A percentile compares a stretch with the other conserved stretches of the same genome.
phyloP scores from a whole-genome alignment of 2,113 vertebrate genomes.

The Pituophis catenifer region DNA sequence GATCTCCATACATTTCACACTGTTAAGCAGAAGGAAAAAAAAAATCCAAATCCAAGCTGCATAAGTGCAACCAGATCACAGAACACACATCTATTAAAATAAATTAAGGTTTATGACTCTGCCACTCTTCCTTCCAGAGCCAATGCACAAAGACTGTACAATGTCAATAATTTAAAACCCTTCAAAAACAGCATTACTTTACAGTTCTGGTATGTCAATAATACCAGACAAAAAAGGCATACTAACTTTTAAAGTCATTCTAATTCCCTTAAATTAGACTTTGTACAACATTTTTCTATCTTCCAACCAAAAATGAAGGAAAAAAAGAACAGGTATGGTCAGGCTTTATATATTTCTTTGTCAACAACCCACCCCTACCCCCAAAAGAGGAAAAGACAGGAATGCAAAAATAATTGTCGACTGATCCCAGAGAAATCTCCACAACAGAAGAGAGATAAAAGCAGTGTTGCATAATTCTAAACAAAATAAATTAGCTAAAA shows the following conservation, averaged over 20 bases:
- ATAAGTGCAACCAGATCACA: slow-evolving; percentile 73
- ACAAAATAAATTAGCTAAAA: slow-evolving; percentile 91
- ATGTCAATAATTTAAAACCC: slow-evolving; percentile 80
- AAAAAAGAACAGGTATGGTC: slow-evolving; percentile 53
- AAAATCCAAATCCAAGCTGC: slow-evolving; percentile 72
- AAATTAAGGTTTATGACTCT: slow-evolving; percentile 80
- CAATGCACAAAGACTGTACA: slow-evolving; percentile 82
- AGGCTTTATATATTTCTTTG: slow-evolving; percentile 24
- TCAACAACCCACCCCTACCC: neutral
- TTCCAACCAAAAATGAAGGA: slow-evolving; percentile 56
- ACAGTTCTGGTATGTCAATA: slow-evolving; percentile 68
- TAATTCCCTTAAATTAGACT: slow-evolving; percentile 85
- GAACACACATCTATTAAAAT: slow-evolving; percentile 76
- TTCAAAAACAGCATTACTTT: slow-evolving; percentile 71
- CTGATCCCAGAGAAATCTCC: slow-evolving; percentile 75
- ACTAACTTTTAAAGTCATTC: slow-evolving; percentile 76
- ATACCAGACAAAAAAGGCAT: slow-evolving; percentile 71
- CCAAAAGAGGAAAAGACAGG: slow-evolving; percentile 61
- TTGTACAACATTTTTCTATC: slow-evolving; percentile 82
- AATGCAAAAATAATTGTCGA: slow-evolving; percentile 74
- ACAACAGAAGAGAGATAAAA: slow-evolving; percentile 61
- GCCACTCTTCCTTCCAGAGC: slow-evolving; percentile 74
- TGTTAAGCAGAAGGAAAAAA: slow-evolving; percentile 74
- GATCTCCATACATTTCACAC: slow-evolving; percentile 88
- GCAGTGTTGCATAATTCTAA: slow-evolving; percentile 68